phyloP scores from a whole-genome alignment of 2,888 invertebrate species.

The Sialis lutaria region DNA sequence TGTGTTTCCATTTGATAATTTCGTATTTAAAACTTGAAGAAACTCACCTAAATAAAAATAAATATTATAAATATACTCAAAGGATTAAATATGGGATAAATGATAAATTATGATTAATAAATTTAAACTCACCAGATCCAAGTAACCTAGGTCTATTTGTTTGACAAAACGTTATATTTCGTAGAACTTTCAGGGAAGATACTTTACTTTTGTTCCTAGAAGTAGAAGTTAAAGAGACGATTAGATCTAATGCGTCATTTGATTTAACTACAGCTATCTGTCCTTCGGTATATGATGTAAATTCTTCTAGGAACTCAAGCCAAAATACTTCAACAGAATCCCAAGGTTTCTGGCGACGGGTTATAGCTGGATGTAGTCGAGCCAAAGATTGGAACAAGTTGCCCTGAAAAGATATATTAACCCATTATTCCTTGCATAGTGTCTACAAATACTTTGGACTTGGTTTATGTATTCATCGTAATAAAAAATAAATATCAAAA shows the following conservation, averaged over 20 bases:
- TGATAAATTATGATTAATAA: not conserved
- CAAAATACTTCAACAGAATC: conserved; percentile 31
- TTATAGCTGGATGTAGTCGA: conserved; percentile 31
- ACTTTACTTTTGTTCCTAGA: conserved; percentile 17
- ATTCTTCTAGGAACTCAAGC: conserved; percentile 31
- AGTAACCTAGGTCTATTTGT: conserved; percentile 32
- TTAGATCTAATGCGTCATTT: conserved; percentile 21
- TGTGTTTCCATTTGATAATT: conserved; percentile 24
- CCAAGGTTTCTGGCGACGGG: conserved; percentile 33
- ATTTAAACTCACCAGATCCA: conserved; percentile 24
- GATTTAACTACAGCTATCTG: conserved; percentile 31
- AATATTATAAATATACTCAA: not conserved
- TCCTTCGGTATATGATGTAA: conserved; percentile 34
- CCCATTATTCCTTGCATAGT: not conserved
- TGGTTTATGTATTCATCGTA: conserved; percentile 1
- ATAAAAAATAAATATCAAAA: not conserved
- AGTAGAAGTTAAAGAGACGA: conserved; percentile 18
- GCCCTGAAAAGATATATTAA: conserved; percentile 21
- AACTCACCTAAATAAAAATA: conserved; percentile 27
- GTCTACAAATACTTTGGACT: not conserved
- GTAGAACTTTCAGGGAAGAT: conserved; percentile 29
- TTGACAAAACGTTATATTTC: conserved; percentile 35
- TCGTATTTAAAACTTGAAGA: conserved; percentile 26
- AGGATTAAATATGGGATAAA: not conserved
- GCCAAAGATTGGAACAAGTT: conserved; percentile 27